Base-by-base conservation (phyloP, 2,888 invertebrate species). In the Agrenia bidenticulata region DNA sequence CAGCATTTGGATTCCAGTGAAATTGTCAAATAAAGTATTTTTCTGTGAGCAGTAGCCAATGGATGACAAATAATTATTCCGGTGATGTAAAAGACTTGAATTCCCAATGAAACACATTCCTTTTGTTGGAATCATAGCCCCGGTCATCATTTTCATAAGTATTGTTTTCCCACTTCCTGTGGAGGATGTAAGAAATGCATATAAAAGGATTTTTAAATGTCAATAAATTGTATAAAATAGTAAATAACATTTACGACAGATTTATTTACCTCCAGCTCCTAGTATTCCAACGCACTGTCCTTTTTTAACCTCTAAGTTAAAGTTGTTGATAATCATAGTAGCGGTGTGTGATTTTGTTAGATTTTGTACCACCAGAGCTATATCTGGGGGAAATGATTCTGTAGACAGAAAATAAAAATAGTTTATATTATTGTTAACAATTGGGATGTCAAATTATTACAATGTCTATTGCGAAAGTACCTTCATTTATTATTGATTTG, bases 1-100 rank as follows among this genome's bases (percentile, higher is more conserved):
- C 19, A 73, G 13, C 74, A 74, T 73, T 67, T 74, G 71, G 7
- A 54, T 27, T 9, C 66, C 66, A 19, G 68, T 70, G 51, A 74
- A 67, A 1, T 57, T 63, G 4, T 67, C 62, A 58, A 68, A 71
- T 9, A 68, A 19, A n/a, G 60, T 41, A 37, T 53, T 61, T 19
- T 58, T 59, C 51, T 74, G 71, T 4, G 74, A 71, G 53, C 72
- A 71, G 54, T 73, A 74, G 11, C 72, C 71, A n/a, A 74, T 69
- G 17, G 27, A 37, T 0, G 59, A 50, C 7, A 73, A 61, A 58
- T 68, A 74, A 11, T 69, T 37, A 24, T 59, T 64, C 7, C 66
- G 64, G n/a, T 71, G 56, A 1, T 61, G 37, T 21, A 65, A 45
- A 11, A 74, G 62, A 49, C 61, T 68, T 1, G 53, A 37, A 15